phyloP scores from a whole-genome alignment of 1,140 invertebrate species.

The Wiebesia pumilae region DNA sequence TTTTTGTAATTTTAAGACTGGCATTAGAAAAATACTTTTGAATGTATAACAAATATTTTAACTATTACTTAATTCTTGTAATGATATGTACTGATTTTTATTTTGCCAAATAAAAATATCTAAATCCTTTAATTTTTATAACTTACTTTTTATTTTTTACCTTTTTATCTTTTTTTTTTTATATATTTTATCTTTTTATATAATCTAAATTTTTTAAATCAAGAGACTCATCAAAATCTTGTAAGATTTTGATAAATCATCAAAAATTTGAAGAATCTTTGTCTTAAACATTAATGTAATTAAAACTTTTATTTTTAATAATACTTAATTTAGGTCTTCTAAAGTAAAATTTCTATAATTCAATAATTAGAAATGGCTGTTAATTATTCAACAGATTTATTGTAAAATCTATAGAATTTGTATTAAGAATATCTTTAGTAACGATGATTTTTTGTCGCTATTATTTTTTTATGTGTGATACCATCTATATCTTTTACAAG shows the following conservation, averaged over 20 bases:
- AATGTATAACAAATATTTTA: constrained; percentile 17
- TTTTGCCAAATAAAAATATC: constrained; percentile 49
- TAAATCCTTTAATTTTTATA: constrained; percentile 27
- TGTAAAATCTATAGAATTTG: constrained; percentile 22
- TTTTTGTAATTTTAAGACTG: constrained; percentile 40
- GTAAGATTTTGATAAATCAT: too few relatives aligned
- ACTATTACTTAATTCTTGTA: constrained; percentile 38
- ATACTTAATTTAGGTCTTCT: constrained; percentile 18
- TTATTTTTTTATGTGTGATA: background rate
- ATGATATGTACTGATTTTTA: constrained; percentile 46
- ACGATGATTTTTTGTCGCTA: background rate
- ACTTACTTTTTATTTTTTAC: background rate
- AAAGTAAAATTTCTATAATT: background rate
- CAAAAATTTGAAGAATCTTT: too few relatives aligned
- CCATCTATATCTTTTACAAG: background rate
- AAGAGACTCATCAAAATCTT: too few relatives aligned
- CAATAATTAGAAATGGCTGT: too few relatives aligned
- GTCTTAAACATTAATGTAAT: too few relatives aligned
- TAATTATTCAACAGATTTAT: background rate
- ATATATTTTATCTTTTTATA: too few relatives aligned
- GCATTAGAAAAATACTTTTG: constrained; percentile 28
- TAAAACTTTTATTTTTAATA: constrained; percentile 16
- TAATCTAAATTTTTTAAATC: too few relatives aligned
- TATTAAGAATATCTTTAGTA: background rate
- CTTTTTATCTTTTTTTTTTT: too few relatives aligned